Evolutionary conservation across 2,888 invertebrate genomes (phyloP).

Genomic region (Drosophila kambysellisi): DNA sequence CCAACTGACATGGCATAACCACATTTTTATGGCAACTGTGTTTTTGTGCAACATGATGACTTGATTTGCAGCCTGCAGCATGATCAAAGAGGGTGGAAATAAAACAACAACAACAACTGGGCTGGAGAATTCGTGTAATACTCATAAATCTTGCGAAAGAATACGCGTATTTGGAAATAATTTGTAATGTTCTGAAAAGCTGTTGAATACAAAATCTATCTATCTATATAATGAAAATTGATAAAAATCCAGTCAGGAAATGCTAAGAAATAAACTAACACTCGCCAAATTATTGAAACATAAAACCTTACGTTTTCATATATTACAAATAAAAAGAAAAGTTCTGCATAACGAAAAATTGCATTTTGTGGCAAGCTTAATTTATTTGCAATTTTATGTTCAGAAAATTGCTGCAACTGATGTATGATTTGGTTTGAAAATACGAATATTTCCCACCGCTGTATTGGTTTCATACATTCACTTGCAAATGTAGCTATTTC

Average conservation of each 20-base stretch:
- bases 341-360: not conserved
- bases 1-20: constrained; percentile 44
- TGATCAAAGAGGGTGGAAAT: constrained; percentile 13
- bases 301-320: not conserved
- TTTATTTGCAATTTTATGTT: not conserved
- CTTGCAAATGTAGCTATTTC: not conserved
- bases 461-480: not conserved
- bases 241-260: not conserved
- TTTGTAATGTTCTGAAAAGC: not conserved
- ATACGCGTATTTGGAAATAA: not conserved
- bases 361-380: not conserved
- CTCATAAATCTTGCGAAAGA: not conserved
- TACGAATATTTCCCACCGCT: not conserved
- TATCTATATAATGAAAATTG: not conserved
- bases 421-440: not conserved
- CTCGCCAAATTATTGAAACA: not conserved
- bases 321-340: not conserved
- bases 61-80: constrained; percentile 41
- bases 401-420: not conserved
- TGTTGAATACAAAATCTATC: not conserved
- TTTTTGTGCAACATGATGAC: constrained; percentile 50
- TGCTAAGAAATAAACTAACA: not conserved
- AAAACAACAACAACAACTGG: not conserved
- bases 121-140: constrained; percentile 21
- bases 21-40: constrained; percentile 48